Conservation (phyloP, 2,113 vertebrate genomes). For the Donacobius atricapilla region DNA sequence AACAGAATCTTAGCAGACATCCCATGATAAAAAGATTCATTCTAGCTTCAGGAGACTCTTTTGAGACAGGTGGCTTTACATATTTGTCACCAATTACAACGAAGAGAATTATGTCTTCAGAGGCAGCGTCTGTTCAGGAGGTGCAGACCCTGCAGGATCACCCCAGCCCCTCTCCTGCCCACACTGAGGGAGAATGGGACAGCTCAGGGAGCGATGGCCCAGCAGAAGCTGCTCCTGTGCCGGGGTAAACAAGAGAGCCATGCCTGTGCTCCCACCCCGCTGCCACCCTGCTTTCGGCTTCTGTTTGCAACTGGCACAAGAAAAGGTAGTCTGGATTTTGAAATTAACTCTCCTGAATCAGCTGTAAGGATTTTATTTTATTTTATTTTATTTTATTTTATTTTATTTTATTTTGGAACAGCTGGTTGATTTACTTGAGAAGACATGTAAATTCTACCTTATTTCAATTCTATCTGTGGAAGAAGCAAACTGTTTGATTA, state of each 20-base stretch:
- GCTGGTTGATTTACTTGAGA: neutral
- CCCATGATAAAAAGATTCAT: neutral
- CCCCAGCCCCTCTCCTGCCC: neutral
- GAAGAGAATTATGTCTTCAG: neutral
- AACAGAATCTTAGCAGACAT: neutral
- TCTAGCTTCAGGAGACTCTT: neutral
- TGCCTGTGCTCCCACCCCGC: neutral
- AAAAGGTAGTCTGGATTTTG: neutral
- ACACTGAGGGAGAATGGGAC: neutral
- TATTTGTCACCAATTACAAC: neutral
- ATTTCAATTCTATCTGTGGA: neutral
- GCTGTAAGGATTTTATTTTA: neutral
- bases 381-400: neutral
- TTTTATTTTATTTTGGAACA: neutral
- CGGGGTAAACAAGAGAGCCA: neutral
- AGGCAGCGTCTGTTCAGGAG: neutral
- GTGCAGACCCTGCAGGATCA: neutral
- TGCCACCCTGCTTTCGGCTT: neutral
- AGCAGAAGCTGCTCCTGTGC: neutral
- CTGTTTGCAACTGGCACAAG: neutral
- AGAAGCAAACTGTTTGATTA: neutral
- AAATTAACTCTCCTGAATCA: neutral
- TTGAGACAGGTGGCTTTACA: neutral
- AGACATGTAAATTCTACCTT: neutral
- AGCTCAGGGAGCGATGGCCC: neutral